Percentiles rank a stretch among this genome's conserved stretches.
Evolutionary conservation across 2,113 vertebrate species (phyloP).

Genomic region (Scopus umbretta): DNA sequence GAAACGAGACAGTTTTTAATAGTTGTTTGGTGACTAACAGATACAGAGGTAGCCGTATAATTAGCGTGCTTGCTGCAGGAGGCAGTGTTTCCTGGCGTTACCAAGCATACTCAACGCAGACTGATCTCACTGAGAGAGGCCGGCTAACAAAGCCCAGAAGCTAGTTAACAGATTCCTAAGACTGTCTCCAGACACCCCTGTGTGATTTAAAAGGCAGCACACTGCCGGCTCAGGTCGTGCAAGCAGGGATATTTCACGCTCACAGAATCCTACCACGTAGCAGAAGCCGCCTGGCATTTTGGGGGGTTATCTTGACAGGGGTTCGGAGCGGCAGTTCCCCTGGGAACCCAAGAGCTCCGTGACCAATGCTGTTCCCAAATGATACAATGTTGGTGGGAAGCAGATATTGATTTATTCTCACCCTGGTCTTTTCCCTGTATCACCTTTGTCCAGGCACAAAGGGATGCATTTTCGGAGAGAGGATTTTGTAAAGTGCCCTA

Average conservation of each 20-base stretch:
- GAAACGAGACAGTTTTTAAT: not conserved
- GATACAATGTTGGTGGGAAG: not conserved
- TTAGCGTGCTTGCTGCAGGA: not conserved
- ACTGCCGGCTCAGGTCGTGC: not conserved
- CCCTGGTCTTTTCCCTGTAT: not conserved
- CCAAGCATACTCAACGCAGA: not conserved
- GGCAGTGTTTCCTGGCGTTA: not conserved
- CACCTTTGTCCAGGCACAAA: not conserved
- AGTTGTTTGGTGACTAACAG: not conserved
- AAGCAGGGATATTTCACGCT: not conserved
- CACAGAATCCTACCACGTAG: rapidly evolving
- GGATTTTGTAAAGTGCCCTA: not conserved
- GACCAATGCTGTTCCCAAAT: not conserved
- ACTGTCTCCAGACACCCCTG: not conserved
- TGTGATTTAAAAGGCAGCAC: not conserved
- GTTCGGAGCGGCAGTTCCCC: not conserved
- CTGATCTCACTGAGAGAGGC: not conserved
- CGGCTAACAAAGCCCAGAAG: not conserved
- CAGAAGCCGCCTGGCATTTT: not conserved
- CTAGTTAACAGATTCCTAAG: not conserved
- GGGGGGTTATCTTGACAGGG: not conserved
- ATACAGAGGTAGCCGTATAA: not conserved
- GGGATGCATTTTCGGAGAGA: not conserved
- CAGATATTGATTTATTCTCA: not conserved
- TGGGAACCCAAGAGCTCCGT: not conserved